phyloP scores from a whole-genome alignment of 1,140 invertebrate species.

The Pseudomyrmex gracilis region DNA sequence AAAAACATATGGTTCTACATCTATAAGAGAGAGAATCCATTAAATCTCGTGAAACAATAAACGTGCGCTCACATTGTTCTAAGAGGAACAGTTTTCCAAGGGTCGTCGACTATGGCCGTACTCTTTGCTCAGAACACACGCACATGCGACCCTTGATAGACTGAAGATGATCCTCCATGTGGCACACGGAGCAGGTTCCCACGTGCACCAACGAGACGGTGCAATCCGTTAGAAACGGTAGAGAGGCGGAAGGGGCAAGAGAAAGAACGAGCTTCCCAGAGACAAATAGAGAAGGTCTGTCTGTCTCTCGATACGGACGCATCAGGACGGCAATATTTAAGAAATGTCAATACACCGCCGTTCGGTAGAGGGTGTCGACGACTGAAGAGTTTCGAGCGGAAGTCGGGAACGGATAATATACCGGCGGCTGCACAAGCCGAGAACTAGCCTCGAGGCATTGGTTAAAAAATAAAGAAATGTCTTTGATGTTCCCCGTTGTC shows the following conservation, averaged over 20 bases:
- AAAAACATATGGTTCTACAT: not conserved
- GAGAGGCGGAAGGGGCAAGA: not conserved
- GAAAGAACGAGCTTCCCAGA: constrained; percentile 45
- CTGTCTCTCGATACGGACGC: constrained; percentile 67
- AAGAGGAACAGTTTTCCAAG: constrained; percentile 68
- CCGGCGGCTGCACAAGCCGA: constrained; percentile 46
- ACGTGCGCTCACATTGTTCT: constrained; percentile 40
- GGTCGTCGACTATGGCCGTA: constrained; percentile 72
- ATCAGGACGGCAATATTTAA: constrained; percentile 79
- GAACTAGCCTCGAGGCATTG: constrained; percentile 79
- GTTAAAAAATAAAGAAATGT: constrained; percentile 83
- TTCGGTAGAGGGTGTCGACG: constrained; percentile 49
- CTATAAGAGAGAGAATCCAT: constrained; percentile 31
- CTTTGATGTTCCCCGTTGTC: constrained; percentile 83
- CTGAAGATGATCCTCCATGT: constrained; percentile 68
- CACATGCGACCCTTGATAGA: constrained; percentile 68
- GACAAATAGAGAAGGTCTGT: constrained; percentile 33
- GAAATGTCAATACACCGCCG: constrained; percentile 82
- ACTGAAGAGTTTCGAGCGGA: constrained; percentile 73
- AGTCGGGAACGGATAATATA: constrained; percentile 73
- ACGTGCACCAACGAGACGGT: constrained; percentile 55
- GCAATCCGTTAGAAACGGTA: constrained; percentile 19
- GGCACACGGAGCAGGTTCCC: constrained; percentile 68
- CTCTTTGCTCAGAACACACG: constrained; percentile 69
- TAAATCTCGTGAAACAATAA: constrained; percentile 69